These are phyloP conservation scores for Pseudococcus jackbeardsleyi DNA, from an alignment of 2,888 invertebrate species.

Conservation along the genomic window DNA sequence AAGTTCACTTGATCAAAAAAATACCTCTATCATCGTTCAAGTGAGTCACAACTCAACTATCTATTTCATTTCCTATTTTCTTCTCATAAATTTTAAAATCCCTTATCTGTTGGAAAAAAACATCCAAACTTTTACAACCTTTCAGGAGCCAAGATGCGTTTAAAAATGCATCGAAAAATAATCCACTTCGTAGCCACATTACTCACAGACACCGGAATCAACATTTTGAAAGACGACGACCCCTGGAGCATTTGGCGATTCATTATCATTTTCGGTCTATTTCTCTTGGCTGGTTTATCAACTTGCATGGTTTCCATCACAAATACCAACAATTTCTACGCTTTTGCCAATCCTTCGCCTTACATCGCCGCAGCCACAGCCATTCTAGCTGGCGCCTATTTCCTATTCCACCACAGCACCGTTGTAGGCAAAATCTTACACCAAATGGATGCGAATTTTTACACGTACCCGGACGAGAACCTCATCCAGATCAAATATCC, in stretches of 20 bases:
- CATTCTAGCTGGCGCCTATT: background rate
- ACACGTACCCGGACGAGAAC: slow-evolving; percentile 4
- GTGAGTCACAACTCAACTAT: too few relatives aligned
- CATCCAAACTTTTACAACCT: background rate
- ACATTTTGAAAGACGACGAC: background rate
- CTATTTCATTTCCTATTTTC: too few relatives aligned
- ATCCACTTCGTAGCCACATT: background rate
- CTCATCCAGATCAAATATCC: background rate
- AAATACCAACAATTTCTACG: background rate
- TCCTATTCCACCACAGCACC: background rate
- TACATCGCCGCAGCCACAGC: background rate
- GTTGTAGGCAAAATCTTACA: background rate
- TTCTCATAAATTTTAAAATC: too few relatives aligned
- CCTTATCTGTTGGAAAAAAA: too few relatives aligned
- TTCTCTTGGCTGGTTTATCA: background rate
- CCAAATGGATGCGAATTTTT: background rate
- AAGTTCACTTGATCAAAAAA: too few relatives aligned
- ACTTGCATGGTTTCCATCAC: background rate
- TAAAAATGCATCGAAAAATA: background rate
- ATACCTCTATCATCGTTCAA: too few relatives aligned
- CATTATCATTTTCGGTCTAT: background rate
- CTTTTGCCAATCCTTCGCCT: background rate
- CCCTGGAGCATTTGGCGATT: background rate
- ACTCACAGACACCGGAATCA: background rate
- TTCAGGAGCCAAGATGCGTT: too few relatives aligned